Evolutionary conservation across 30 jellyfish, hydroid and myxozoan species (phyloP).

Genomic region (Aurelia aurita complex sp. Pacific): DNA sequence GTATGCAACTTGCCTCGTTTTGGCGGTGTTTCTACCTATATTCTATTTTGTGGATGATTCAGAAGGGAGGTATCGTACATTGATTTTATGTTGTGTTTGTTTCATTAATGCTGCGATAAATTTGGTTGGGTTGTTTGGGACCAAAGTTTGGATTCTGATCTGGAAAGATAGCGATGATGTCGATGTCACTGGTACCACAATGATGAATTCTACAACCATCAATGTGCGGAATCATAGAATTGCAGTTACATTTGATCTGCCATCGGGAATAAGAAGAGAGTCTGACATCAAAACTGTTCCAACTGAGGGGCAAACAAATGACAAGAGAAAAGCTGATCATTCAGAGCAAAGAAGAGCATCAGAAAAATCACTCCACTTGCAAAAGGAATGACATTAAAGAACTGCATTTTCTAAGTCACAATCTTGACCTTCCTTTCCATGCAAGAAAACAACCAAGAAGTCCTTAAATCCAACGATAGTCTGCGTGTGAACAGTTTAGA

Average conservation of each 20-base stretch:
- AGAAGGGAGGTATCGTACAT: slow-evolving; percentile 52
- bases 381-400: no score
- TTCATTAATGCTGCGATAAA: slow-evolving; percentile 61
- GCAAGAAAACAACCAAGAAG: no score
- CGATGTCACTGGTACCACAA: slow-evolving; percentile 25
- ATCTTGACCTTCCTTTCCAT: no score
- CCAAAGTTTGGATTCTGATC: slow-evolving; percentile 68
- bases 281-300: no score
- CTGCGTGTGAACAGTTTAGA: no score
- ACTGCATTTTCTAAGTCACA: no score
- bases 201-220: background rate
- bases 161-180: slow-evolving; percentile 15
- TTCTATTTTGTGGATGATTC: slow-evolving; percentile 51
- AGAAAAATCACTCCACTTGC: no score
- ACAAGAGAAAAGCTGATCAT: no score
- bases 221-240: slow-evolving; percentile 1
- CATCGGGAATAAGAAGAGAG: no score
- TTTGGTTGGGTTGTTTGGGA: slow-evolving; percentile 90
- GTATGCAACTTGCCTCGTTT: slow-evolving; percentile 77
- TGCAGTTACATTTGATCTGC: background rate
- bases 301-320: no score
- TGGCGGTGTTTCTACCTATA: slow-evolving; percentile 75
- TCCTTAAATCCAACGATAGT: no score
- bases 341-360: no score
- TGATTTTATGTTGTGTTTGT: slow-evolving; percentile 72